Conservation (phyloP, 2,113 vertebrate genomes). For the Tichodroma muraria region DNA sequence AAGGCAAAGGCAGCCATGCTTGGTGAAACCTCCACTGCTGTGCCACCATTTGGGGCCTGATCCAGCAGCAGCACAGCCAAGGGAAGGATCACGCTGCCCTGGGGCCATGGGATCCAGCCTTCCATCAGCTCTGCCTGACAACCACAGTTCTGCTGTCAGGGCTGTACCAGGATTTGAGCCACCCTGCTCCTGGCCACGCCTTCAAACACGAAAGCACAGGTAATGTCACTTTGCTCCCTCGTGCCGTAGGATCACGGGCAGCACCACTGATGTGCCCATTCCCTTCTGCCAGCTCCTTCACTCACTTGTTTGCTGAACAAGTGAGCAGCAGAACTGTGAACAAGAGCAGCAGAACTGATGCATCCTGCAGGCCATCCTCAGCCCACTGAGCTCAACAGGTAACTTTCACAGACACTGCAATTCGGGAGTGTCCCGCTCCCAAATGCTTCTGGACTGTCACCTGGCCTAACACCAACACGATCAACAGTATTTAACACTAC, state of each 20-base stretch:
- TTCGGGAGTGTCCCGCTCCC: not conserved
- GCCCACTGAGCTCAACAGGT: not conserved
- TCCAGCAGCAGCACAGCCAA: not conserved
- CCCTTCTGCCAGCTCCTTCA: not conserved
- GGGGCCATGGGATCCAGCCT: not conserved
- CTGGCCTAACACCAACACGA: not conserved
- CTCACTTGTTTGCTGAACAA: not conserved
- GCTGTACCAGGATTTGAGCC: not conserved
- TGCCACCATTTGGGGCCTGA: accelerated
- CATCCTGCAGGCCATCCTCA: not conserved
- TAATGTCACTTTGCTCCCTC: not conserved
- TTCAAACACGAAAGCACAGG: not conserved
- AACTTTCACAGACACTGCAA: not conserved
- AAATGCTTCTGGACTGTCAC: not conserved
- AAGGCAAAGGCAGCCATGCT: not conserved
- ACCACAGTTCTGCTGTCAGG: not conserved
- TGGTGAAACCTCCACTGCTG: not conserved
- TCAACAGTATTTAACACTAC: too few species aligned
- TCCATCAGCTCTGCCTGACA: not conserved
- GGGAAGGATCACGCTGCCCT: not conserved
- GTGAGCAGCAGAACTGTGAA: not conserved
- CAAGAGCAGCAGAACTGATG: not conserved
- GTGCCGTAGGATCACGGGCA: accelerated
- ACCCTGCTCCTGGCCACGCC: not conserved
- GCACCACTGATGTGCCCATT: not conserved